Conservation (phyloP, 92 coral and sea anemone genomes). For the Actinostola sp. region DNA sequence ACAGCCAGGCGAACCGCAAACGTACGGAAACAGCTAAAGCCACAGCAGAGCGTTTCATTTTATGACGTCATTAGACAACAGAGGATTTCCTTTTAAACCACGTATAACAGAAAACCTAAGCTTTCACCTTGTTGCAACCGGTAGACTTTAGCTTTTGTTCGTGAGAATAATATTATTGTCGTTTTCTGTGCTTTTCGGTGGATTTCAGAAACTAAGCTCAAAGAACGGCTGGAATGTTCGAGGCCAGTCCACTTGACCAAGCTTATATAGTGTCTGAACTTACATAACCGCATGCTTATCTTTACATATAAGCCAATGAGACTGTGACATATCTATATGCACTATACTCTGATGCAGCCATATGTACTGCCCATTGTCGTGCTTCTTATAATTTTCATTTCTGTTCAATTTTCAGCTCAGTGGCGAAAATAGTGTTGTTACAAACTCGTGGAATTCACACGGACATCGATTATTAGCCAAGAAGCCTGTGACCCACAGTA, state of each 20-base stretch:
- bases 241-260: conserved; percentile 20
- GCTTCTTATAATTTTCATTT: conserved; percentile 7
- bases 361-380: background rate
- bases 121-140: too few relatives aligned
- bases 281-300: conserved; percentile 23
- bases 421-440: conserved; percentile 65
- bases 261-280: conserved; percentile 17
- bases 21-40: background rate
- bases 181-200: background rate
- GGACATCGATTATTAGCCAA: conserved; percentile 46
- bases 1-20: background rate
- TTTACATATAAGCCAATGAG: background rate
- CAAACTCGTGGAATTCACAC: conserved; percentile 79
- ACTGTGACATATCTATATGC: conserved; percentile 4
- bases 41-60: background rate
- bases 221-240: conserved; percentile 23
- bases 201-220: background rate
- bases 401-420: conserved; percentile 61
- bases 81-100: background rate
- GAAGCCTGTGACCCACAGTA: conserved; percentile 50
- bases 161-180: background rate
- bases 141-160: too few relatives aligned
- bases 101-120: background rate
- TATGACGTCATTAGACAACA: background rate
- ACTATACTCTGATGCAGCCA: background rate